Evolutionary conservation across 2,113 vertebrate species (phyloP).

Genomic region (Brachypteracias leptosomus): DNA sequence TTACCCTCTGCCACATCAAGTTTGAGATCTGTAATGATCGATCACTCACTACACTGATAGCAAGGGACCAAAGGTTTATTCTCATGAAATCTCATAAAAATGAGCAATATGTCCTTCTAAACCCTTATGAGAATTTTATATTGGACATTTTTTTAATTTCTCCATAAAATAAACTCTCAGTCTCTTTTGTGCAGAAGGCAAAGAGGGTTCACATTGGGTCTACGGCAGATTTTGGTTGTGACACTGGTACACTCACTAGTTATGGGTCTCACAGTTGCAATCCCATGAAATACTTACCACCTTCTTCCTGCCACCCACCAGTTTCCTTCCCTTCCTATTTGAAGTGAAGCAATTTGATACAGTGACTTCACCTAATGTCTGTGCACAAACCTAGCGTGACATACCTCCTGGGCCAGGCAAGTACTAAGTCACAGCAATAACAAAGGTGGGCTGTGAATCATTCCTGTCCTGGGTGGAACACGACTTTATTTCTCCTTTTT

Average conservation of each 20-base stretch:
- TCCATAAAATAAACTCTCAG: neutral
- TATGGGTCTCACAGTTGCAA: neutral
- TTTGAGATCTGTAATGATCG: neutral
- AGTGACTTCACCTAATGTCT: neutral
- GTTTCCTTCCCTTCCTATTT: neutral
- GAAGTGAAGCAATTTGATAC: neutral
- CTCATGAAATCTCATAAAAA: neutral
- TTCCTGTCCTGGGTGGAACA: neutral
- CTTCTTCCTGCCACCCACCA: neutral
- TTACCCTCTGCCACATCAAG: neutral
- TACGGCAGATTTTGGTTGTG: neutral
- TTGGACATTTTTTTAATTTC: neutral
- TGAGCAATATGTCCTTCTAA: accelerated
- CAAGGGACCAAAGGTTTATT: neutral
- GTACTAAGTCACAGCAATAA: neutral
- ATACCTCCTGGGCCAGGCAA: neutral
- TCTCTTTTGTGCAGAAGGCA: neutral
- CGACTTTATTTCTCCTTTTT: neutral
- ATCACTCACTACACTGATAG: neutral
- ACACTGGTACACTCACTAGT: neutral
- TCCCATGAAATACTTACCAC: neutral
- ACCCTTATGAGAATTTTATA: neutral
- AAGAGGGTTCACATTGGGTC: accelerated
- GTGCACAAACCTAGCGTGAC: neutral
- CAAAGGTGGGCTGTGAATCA: neutral